These are phyloP conservation scores for Leptopilina drosophilae DNA, from an alignment of 2,888 invertebrate genomes.

Conservation along the genomic window DNA sequence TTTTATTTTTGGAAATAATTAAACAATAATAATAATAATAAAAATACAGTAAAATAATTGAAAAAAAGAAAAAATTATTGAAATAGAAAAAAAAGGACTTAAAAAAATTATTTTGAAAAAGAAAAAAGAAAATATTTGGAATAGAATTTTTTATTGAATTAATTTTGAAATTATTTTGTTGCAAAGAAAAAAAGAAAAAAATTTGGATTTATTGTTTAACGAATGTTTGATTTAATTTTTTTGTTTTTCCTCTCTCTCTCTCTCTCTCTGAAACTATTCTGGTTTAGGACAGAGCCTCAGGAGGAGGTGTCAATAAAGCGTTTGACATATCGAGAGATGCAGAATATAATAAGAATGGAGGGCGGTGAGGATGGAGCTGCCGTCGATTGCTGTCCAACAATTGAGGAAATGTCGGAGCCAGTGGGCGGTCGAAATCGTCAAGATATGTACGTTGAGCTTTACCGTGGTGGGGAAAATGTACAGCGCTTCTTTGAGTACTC, in stretches of 20 bases:
- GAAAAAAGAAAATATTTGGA: no score
- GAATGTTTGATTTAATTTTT: neutral
- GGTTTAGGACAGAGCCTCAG: slow-evolving; percentile 65
- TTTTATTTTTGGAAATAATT: no score
- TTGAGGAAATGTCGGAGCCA: slow-evolving; percentile 87
- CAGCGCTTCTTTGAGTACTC: slow-evolving; percentile 89
- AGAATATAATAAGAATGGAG: slow-evolving; percentile 80
- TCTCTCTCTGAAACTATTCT: slow-evolving; percentile 8
- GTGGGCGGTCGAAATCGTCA: slow-evolving; percentile 86
- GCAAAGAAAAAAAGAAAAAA: no score
- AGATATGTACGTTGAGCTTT: slow-evolving; percentile 86
- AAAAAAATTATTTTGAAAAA: no score
- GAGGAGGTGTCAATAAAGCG: slow-evolving; percentile 78
- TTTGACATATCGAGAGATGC: slow-evolving; percentile 83
- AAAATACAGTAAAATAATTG: no score
- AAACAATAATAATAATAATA: no score
- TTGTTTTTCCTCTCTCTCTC: neutral
- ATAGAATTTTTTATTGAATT: no score
- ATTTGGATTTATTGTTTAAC: no score
- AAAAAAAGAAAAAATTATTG: no score
- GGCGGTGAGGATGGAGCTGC: slow-evolving; percentile 77
- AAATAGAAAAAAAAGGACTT: no score
- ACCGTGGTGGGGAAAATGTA: slow-evolving; percentile 83
- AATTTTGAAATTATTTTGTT: no score
- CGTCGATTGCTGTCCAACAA: slow-evolving; percentile 90